Base-by-base conservation (phyloP, 2,888 invertebrate genomes). In the Heliconius hortense region DNA sequence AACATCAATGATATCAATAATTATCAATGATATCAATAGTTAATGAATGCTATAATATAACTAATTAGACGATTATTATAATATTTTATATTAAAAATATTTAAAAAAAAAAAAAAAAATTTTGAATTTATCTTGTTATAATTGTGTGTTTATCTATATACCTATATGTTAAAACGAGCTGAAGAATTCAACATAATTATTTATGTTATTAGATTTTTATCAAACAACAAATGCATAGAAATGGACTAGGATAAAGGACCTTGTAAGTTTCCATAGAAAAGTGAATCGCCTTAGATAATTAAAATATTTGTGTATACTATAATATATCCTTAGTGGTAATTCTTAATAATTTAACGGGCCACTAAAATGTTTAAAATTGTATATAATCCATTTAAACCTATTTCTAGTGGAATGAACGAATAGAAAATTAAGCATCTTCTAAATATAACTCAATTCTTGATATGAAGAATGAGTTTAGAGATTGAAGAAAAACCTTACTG, bases 171-270 rank as follows among this genome's bases (percentile, higher is more conserved):
- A 21, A 56, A 21, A n/a, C n/a, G 21, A 56, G 24, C 11, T 11
- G 13, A 11, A 26, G 24, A 59, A 13, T 5, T 24, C 26, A 13
- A 59, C 11, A 24, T 59, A 15, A 59, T n/a, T 26, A 60, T 15
- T 60, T 26, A 60, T 7, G 7, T 15, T 28, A 60, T 26, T 26
- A 26, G 21, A 48, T 18, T 26, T 10, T 15, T 7, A 26, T 15
- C 4, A 26, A 26, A 15, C 24, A 15, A 39, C 13, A 68, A 18
- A 35, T 24, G 31, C 69, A 56, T 24, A 35, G n/a, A 69, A 56
- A 69, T 69, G 69, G 69, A 56, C 69, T 69, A 35, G 53, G 53
- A 69, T 31, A 56, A 56, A 69, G 69, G 69, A 69, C 35, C 13
- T 69, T 31, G 56, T n/a, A n/a, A 31, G 1, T 7, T 5, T n/a